Conservation (phyloP, 2,113 vertebrate genomes). For the Myrmecophaga tridactyla region DNA sequence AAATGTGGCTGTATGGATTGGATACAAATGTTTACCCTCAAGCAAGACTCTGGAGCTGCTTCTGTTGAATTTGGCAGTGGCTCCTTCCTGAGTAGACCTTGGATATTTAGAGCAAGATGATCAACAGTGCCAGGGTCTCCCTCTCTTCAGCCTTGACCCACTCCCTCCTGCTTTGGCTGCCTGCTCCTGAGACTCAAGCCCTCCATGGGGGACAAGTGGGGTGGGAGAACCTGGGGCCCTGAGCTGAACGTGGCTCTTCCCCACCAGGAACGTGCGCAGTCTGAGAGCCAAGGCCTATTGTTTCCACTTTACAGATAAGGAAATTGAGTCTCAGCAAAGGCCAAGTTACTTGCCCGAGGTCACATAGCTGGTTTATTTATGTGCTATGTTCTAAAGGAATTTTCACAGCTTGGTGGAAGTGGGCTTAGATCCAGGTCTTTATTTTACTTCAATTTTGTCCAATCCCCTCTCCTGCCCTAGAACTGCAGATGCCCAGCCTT, state of each 20-base stretch:
- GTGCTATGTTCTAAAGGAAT: not conserved
- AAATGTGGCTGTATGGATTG: not conserved
- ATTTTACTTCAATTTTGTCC: not conserved
- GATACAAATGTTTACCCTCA: not conserved
- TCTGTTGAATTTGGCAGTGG: not conserved
- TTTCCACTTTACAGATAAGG: not conserved
- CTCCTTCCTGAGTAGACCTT: not conserved
- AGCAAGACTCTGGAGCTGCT: not conserved
- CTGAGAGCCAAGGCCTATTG: not conserved
- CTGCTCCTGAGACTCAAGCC: not conserved
- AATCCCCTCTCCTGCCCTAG: not conserved
- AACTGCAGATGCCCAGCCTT: not conserved
- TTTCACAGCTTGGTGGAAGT: not conserved
- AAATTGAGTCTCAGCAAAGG: not conserved
- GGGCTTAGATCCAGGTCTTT: not conserved
- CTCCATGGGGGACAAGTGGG: not conserved
- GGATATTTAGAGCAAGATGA: not conserved
- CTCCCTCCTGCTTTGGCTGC: not conserved
- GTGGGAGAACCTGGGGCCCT: not conserved
- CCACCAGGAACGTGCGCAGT: not conserved
- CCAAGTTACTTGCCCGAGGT: not conserved
- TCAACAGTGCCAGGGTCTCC: not conserved
- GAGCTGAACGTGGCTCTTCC: not conserved
- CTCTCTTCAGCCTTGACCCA: not conserved
- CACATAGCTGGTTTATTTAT: not conserved